These are phyloP conservation scores for Poecilus cupreus DNA, from an alignment of 2,888 invertebrate species.

Conservation along the genomic window DNA sequence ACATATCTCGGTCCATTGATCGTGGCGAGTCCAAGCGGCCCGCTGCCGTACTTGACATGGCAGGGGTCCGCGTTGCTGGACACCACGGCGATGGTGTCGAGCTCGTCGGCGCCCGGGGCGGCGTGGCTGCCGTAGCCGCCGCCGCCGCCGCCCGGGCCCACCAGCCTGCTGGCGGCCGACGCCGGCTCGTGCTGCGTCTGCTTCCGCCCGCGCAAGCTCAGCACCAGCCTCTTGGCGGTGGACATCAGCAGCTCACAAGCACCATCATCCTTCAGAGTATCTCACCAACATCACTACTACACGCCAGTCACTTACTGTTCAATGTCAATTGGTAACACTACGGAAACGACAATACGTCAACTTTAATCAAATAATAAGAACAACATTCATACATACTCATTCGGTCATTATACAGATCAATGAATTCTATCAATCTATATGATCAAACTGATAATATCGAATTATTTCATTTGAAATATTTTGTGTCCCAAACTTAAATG, in stretches of 20 bases:
- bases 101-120: constrained; percentile 72
- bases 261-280: constrained; percentile 62
- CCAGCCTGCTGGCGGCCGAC: constrained; percentile 72
- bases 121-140: constrained; percentile 64
- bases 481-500: too few relatives aligned
- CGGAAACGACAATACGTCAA: too few relatives aligned
- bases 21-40: constrained; percentile 73
- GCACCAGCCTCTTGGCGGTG: constrained; percentile 79
- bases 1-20: constrained; percentile 78
- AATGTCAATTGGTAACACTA: not conserved
- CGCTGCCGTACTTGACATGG: constrained; percentile 77
- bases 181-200: constrained; percentile 76
- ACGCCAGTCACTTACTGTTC: not conserved
- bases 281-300: not conserved
- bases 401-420: too few relatives aligned
- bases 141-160: constrained; percentile 69
- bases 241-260: constrained; percentile 73
- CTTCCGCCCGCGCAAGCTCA: constrained; percentile 78
- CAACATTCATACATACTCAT: too few relatives aligned
- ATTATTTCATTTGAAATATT: too few relatives aligned
- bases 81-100: constrained; percentile 82
- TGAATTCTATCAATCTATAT: too few relatives aligned
- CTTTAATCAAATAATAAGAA: too few relatives aligned
- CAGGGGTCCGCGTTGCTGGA: constrained; percentile 75
- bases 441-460: too few relatives aligned